Percentiles rank a stretch among this genome's conserved stretches.
Conservation (phyloP, 2,797 vertebrate species). For the Helostoma temminkii region DNA sequence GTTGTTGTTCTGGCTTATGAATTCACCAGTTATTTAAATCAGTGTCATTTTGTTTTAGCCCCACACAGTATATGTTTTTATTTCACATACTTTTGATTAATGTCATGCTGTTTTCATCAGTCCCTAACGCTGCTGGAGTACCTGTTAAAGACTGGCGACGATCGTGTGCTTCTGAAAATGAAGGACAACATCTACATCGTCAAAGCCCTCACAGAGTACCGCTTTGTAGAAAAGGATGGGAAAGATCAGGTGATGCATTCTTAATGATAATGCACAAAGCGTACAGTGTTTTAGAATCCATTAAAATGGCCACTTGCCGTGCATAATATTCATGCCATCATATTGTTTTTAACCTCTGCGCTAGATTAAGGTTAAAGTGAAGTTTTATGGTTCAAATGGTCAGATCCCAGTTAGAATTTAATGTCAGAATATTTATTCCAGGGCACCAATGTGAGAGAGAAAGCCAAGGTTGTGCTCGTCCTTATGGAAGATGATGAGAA, state of each 20-base stretch:
- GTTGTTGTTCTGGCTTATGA: background rate
- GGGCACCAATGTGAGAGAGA: constrained; percentile 95
- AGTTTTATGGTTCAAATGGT: background rate
- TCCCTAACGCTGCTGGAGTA: constrained; percentile 95
- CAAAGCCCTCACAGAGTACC: constrained; percentile 95
- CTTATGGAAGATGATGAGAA: constrained; percentile 94
- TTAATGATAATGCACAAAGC: constrained; percentile 2
- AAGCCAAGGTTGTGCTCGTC: constrained; percentile 94
- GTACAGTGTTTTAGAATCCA: background rate
- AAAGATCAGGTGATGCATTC: constrained; percentile 90
- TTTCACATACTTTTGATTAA: background rate
- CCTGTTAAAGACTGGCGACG: constrained; percentile 95
- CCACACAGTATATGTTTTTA: background rate
- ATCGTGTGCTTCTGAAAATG: constrained; percentile 94
- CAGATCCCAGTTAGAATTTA: constrained; percentile 16
- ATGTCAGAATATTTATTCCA: constrained; percentile 42
- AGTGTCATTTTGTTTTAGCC: background rate
- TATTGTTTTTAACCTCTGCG: background rate
- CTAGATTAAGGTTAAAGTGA: background rate
- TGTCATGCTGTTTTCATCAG: constrained; percentile 50
- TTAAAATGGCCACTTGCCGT: constrained; percentile 10
- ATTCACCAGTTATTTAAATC: background rate
- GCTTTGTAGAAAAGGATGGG: constrained; percentile 94
- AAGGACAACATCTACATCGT: constrained; percentile 96
- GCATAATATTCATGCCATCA: constrained; percentile 6